These are phyloP conservation scores for Drosophila demipolita DNA, from an alignment of 2,888 invertebrate species.

Conservation along the genomic window DNA sequence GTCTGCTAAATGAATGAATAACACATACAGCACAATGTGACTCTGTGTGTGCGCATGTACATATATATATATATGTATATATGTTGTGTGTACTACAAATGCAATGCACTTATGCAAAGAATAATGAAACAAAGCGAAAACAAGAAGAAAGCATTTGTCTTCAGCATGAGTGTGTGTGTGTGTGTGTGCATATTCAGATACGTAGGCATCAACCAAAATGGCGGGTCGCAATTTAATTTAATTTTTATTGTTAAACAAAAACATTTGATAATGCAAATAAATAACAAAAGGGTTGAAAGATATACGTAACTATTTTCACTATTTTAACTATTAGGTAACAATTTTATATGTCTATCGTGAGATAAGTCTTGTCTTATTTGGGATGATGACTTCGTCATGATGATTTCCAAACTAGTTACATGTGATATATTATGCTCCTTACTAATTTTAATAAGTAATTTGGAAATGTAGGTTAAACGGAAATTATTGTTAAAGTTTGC, in stretches of 20 bases:
- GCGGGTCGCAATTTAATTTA: conserved; percentile 36
- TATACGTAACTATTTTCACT: not conserved
- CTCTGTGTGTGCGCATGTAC: not conserved
- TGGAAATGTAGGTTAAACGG: not conserved
- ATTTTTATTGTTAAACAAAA: conserved; percentile 19
- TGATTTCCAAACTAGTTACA: not conserved
- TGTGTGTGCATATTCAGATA: not conserved
- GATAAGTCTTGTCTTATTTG: not conserved
- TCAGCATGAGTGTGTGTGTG: not conserved
- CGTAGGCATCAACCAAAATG: conserved; percentile 25
- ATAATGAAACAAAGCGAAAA: conserved; percentile 42
- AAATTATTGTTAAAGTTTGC: not conserved
- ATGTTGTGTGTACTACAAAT: conserved; percentile 27
- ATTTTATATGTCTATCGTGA: not conserved
- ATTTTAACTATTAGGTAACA: not conserved
- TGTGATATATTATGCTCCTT: not conserved
- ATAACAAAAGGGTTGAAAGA: not conserved
- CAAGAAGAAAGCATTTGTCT: conserved; percentile 17
- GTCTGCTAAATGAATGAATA: conserved; percentile 30
- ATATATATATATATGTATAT: not conserved
- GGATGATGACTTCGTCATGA: not conserved
- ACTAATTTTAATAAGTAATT: not conserved
- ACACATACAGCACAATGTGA: conserved; percentile 1
- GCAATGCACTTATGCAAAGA: conserved; percentile 55
- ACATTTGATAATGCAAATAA: conserved; percentile 10